Percentiles rank a stretch among this genome's conserved stretches.
Evolutionary conservation across 2,113 vertebrate species (phyloP).

Genomic region (Aldabrachelys gigantea): DNA sequence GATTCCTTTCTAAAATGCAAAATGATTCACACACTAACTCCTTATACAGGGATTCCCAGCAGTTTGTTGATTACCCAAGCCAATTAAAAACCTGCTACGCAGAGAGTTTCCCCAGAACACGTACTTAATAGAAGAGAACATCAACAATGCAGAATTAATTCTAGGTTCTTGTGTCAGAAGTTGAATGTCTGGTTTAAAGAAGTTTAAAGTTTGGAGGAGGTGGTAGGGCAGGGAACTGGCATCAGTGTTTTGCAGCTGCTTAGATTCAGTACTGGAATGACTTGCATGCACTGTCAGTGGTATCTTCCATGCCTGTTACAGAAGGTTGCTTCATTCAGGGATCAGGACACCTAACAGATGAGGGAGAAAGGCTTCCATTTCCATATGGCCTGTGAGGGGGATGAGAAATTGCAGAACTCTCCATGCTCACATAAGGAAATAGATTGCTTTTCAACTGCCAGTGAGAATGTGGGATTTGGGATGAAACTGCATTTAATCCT

Average conservation of each 20-base stretch:
- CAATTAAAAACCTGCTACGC: neutral
- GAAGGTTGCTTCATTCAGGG: neutral
- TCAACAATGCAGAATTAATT: neutral
- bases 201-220: fast-evolving
- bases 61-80: neutral
- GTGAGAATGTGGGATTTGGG: neutral
- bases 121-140: neutral
- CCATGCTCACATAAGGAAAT: neutral
- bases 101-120: fast-evolving
- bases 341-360: neutral
- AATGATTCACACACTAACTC: fast-evolving
- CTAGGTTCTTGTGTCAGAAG: neutral
- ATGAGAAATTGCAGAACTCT: neutral
- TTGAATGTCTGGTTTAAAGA: neutral
- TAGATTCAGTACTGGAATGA: fast-evolving
- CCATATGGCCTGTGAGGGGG: neutral
- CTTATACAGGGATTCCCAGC: fast-evolving
- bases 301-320: fast-evolving
- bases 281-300: fast-evolving
- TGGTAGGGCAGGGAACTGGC: fast-evolving
- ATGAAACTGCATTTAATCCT: neutral
- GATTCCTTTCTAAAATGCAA: fast-evolving
- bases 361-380: neutral
- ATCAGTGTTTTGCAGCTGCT: neutral
- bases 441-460: neutral